phyloP scores from a whole-genome alignment of 2,888 invertebrate genomes.

The Gnatocerus cornutus region DNA sequence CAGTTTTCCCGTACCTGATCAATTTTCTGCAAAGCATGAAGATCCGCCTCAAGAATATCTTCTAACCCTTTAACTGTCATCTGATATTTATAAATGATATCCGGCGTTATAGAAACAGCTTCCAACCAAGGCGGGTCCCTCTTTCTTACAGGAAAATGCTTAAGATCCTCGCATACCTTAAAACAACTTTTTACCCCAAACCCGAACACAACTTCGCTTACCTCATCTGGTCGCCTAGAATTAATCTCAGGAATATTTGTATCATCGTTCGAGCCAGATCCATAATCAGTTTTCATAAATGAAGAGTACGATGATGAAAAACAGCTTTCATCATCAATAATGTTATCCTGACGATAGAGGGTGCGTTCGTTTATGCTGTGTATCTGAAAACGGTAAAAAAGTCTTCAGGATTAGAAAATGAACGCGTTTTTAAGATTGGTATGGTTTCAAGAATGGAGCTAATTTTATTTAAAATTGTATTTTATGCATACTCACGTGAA shows the following conservation, averaged over 20 bases:
- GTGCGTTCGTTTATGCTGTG: slow-evolving; percentile 24
- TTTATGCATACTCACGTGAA: slow-evolving; percentile 44
- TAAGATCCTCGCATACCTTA: slow-evolving; percentile 23
- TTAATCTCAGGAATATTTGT: slow-evolving; percentile 62
- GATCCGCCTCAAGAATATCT: slow-evolving; percentile 78
- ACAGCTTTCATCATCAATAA: slow-evolving; percentile 75
- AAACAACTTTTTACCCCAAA: not conserved
- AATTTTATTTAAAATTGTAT: slow-evolving; percentile 3
- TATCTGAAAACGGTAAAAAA: slow-evolving; percentile 18
- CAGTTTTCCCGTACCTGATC: slow-evolving; percentile 71
- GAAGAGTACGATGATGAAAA: slow-evolving; percentile 83
- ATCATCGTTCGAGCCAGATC: slow-evolving; percentile 70
- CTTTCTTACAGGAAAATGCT: slow-evolving; percentile 67
- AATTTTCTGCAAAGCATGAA: slow-evolving; percentile 73
- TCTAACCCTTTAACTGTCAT: slow-evolving; percentile 74
- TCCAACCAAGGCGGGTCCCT: slow-evolving; percentile 81
- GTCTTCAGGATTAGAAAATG: no score
- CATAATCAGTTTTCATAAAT: slow-evolving; percentile 79
- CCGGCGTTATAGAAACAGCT: slow-evolving; percentile 78
- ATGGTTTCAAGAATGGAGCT: no score
- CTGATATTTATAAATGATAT: slow-evolving; percentile 82
- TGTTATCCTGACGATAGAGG: slow-evolving; percentile 64
- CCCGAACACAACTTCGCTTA: slow-evolving; percentile 54
- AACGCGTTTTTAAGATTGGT: no score
- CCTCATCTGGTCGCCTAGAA: slow-evolving; percentile 61